These are phyloP conservation scores for Lydus trimaculatus DNA, from an alignment of 2,888 invertebrate genomes.

Conservation along the genomic window DNA sequence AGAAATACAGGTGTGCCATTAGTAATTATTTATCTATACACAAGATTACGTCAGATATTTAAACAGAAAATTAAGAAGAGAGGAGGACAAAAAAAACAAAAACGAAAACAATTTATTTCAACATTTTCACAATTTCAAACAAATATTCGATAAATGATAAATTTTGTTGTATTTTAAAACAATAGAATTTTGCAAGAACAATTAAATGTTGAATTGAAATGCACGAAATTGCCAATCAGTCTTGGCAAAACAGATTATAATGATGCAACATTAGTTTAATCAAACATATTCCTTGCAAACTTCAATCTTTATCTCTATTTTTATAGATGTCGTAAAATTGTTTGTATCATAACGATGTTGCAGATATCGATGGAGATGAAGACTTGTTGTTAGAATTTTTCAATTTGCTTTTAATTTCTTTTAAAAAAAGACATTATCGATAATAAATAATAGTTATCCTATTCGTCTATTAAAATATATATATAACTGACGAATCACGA, in stretches of 20 bases:
- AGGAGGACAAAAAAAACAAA: no score
- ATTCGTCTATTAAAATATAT: not conserved
- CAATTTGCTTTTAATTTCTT: not conserved
- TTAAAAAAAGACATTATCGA: not conserved
- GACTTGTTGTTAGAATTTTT: not conserved
- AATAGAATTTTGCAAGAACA: not conserved
- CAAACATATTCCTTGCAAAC: not conserved
- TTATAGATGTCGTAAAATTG: not conserved
- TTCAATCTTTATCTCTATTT: not conserved
- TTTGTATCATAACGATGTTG: not conserved
- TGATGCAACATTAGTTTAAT: not conserved
- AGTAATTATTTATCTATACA: not conserved
- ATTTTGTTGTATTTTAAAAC: not conserved
- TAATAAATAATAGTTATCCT: not conserved
- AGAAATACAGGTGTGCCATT: constrained; percentile 7
- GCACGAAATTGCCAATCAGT: not conserved
- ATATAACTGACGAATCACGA: not conserved
- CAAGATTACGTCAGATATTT: constrained; percentile 5
- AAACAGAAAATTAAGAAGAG: not conserved
- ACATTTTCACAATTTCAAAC: not conserved
- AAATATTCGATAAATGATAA: constrained; percentile 1
- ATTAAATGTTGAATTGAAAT: no score
- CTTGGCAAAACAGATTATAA: not conserved
- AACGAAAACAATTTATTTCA: no score
- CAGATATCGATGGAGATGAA: no score